Base-by-base conservation (phyloP, 2,888 invertebrate genomes). In the Drosophila hamatofila region DNA sequence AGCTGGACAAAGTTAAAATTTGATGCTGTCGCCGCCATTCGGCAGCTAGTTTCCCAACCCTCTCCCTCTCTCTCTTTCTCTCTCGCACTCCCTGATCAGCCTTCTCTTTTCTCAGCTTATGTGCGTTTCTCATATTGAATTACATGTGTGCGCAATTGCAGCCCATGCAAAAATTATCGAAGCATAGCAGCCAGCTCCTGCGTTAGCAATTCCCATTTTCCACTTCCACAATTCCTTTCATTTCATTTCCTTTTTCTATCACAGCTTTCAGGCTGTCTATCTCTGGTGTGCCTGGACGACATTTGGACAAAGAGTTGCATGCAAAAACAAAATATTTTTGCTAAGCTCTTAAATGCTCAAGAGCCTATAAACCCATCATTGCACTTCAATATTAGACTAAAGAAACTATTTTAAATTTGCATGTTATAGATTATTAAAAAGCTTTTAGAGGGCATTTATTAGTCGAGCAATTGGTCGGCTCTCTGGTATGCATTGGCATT, bases 161-260 rank as follows among this genome's bases (percentile, higher is more conserved):
- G 70, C 62, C 68, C 70, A 66, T 78, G 70, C 70, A 58, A 70
- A 78, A 80, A 70, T 80, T 66, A 73, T 72, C 60, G 56, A 67
- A 80, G 78, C 71, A 58, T 48, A 52, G 62, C 70, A 41, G 60
- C 46, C 48, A 44, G 59, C 25, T 39, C 3, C 25, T 14, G 30
- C 59, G 21, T 35, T 42, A 12, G 7, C 55, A 55, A 25, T 27
- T 55, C 21, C 33, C 42, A 51, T 39, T 59, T 56, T 39, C 39
- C 30, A 42, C 21, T 14, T 54, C 8, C 42, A 5, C 30, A n/a
- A 60, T 37, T 69, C 12, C n/a, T 35, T 41, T 48, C 44, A 64
- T 59, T 72, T 30, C 30, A n/a, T 30, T 30, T 72, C 44, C 63
- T 30, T 33, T 54, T 21, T 23, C 30, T 18, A 41, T 14, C 16